Evolutionary conservation across 1,140 invertebrate genomes (phyloP), one percentile per base, ranked within the genome.

Genomic region (Epicauta chinensis): DNA sequence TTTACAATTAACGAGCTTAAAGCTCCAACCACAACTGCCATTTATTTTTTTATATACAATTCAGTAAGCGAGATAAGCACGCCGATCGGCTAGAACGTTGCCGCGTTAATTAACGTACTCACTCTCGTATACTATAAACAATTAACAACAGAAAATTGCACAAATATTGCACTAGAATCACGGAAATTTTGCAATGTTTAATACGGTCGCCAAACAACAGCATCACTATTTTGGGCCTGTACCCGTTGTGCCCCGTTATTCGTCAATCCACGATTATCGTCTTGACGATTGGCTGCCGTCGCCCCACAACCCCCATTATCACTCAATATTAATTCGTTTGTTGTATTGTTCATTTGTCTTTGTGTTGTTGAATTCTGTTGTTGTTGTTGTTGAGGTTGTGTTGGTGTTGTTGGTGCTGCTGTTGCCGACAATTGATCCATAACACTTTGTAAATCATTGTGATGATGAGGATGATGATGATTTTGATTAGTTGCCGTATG

Each of bases 401-500:
- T 34, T 34, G 32, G 6, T 34, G 32, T 34, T 4, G 32, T 47
- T 75, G 75, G 6, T n/a, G n/a, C n/a, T n/a, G 76, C 77, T 16
- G 74, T 77, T 35, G 80, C 81, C n/a, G 80, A 81, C 41, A 83
- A 77, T 63, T 83, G 81, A 70, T 83, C 81, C 81, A 83, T 83
- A 50, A 83, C 82, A 31, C 76, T 81, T 66, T 83, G 81, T 34
- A 83, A 63, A 53, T 83, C 81, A 14, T 81, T 82, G 43, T 82
- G 80, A 53, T 81, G 79, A 53, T 77, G 79, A 45, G 82, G 80
- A 53, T 81, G 79, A 53, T 77, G 79, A 45, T 81, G 79, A 3
- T 34, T 11, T 12, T 11, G 10, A 12, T 11, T 12, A 34, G 32
- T 6, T 3, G 32, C 32, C 12, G 78, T 76, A 12, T 78, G 74